Evolutionary conservation across 2,797 vertebrate genomes (phyloP).

Genomic region (Lutjanus campechanus): DNA sequence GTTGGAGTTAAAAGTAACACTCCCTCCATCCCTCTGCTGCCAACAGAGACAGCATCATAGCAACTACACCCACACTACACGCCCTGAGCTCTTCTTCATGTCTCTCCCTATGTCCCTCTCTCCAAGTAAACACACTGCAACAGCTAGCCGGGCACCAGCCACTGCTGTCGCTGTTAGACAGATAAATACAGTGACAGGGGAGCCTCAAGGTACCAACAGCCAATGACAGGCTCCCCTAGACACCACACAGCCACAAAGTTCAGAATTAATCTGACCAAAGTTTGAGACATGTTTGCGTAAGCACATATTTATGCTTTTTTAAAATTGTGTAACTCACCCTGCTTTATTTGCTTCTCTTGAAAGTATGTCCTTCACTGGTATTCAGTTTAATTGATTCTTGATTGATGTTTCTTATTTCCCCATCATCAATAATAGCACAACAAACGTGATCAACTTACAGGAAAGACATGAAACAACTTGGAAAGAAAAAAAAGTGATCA

Average conservation of each 20-base stretch:
- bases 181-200: conserved; percentile 33
- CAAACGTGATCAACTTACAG: neutral
- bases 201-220: conserved; percentile 41
- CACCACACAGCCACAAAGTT: conserved; percentile 13
- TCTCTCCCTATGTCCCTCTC: conserved; percentile 15
- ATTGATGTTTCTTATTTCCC: neutral
- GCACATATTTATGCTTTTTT: neutral
- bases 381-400: neutral
- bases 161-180: conserved; percentile 12
- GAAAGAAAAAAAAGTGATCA: neutral
- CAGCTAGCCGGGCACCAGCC: conserved; percentile 30
- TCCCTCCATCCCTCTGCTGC: conserved; percentile 16
- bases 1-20: conserved; percentile 36
- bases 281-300: neutral
- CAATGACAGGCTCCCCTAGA: conserved; percentile 23
- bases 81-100: conserved; percentile 23
- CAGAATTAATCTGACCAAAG: neutral
- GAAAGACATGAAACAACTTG: neutral
- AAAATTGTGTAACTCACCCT: neutral
- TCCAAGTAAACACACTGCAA: conserved; percentile 48
- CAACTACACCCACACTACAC: conserved; percentile 43
- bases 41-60: conserved; percentile 62
- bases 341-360: neutral
- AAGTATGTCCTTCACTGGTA: neutral
- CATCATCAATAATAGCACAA: neutral